These are phyloP conservation scores for Morus bassanus DNA, from an alignment of 2,797 vertebrate species.

Conservation along the genomic window DNA sequence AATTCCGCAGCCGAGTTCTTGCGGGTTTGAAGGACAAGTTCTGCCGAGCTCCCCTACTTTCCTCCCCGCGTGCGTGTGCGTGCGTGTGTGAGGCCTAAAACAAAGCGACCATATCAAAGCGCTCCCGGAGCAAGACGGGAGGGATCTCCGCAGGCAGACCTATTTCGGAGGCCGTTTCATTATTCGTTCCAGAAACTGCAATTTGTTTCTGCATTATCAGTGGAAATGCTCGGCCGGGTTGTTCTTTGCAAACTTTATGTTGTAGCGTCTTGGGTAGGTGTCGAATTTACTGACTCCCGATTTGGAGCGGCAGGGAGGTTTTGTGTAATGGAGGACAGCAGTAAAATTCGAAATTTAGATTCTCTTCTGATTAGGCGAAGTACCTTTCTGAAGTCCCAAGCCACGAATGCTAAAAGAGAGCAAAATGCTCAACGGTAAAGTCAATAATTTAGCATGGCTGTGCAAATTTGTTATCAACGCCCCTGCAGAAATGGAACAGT, in stretches of 20 bases:
- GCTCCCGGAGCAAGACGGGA: neutral
- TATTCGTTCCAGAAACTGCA: slow-evolving; percentile 1
- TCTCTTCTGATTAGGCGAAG: neutral
- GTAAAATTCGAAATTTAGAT: neutral
- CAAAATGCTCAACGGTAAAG: neutral
- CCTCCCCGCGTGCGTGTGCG: neutral
- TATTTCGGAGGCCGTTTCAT: neutral
- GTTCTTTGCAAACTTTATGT: neutral
- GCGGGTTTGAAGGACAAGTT: neutral
- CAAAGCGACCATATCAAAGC: slow-evolving; percentile 44
- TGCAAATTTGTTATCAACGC: neutral
- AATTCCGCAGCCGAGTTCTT: neutral
- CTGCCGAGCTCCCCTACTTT: neutral
- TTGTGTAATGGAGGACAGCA: neutral
- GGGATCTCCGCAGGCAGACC: neutral
- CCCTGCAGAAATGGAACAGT: neutral
- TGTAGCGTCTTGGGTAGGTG: neutral
- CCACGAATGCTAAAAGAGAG: neutral
- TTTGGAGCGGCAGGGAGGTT: neutral
- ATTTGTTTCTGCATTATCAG: neutral
- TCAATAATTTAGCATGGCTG: neutral
- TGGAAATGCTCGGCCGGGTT: neutral
- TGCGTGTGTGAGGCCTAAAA: slow-evolving; percentile 46
- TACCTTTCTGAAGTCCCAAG: neutral
- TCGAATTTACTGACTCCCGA: neutral